Percentiles rank a stretch among this genome's conserved stretches.
phyloP scores from a whole-genome alignment of 1,140 invertebrate species.

The Drosophila mojavensis region DNA sequence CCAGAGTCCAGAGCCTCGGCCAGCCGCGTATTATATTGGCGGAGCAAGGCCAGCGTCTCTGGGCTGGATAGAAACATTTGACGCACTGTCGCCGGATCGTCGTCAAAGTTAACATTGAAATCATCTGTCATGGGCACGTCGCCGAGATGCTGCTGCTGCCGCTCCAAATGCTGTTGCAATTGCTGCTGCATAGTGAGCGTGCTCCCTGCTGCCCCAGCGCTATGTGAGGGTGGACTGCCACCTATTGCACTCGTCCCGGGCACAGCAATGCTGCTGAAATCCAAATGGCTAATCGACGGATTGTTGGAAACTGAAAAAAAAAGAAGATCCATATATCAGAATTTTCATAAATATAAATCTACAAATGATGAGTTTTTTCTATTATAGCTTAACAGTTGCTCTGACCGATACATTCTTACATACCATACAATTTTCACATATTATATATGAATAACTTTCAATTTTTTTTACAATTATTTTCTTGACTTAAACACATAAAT shows the following conservation, averaged over 20 bases:
- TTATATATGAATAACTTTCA: neutral
- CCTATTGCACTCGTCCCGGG: constrained; percentile 85
- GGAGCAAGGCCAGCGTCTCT: constrained; percentile 94
- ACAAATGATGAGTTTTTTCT: too few relatives aligned
- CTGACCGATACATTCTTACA: neutral
- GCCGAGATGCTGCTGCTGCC: constrained; percentile 65
- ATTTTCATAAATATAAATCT: too few relatives aligned
- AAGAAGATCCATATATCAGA: neutral
- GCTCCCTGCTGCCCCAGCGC: constrained; percentile 9
- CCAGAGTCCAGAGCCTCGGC: constrained; percentile 95
- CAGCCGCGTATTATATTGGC: constrained; percentile 96
- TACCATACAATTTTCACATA: neutral
- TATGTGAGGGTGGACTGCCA: constrained; percentile 51
- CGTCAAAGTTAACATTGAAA: constrained; percentile 85
- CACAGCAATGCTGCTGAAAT: constrained; percentile 94
- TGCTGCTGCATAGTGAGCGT: constrained; percentile 20
- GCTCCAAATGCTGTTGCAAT: constrained; percentile 85
- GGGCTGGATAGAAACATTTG: constrained; percentile 97
- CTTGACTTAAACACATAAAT: neutral
- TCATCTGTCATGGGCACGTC: constrained; percentile 78
- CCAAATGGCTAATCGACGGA: constrained; percentile 85
- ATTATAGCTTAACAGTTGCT: neutral
- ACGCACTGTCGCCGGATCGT: constrained; percentile 94
- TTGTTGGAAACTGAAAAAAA: constrained; percentile 23
- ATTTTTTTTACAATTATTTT: neutral